phyloP scores from a whole-genome alignment of 2,888 invertebrate genomes.

The Dolichomitus sp. region DNA sequence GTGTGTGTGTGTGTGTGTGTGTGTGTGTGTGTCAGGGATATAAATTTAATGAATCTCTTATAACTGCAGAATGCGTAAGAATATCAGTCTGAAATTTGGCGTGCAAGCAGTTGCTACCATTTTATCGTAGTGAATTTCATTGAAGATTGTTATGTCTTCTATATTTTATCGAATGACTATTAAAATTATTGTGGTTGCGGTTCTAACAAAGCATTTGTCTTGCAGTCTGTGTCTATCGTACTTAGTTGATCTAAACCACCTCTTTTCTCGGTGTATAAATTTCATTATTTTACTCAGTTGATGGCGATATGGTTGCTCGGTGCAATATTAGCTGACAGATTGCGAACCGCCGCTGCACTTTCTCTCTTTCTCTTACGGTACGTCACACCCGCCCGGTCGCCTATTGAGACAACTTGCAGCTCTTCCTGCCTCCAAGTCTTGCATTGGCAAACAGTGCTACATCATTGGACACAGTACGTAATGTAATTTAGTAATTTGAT shows the following conservation, averaged over 20 bases:
- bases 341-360: conserved; percentile 7
- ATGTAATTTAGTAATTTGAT: not conserved
- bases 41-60: too few relatives aligned
- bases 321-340: not conserved
- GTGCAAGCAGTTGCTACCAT: too few relatives aligned
- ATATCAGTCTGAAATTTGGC: too few relatives aligned
- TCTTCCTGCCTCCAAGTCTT: conserved; percentile 3
- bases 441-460: not conserved
- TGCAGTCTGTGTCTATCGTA: too few relatives aligned
- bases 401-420: conserved; percentile 12
- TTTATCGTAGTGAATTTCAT: too few relatives aligned
- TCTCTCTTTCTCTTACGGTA: conserved; percentile 13
- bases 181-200: too few relatives aligned
- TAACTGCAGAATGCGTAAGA: too few relatives aligned
- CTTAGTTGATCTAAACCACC: not conserved
- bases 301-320: not conserved
- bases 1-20: too few relatives aligned
- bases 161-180: too few relatives aligned
- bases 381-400: conserved; percentile 3
- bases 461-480: conserved; percentile 7
- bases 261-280: not conserved
- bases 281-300: not conserved
- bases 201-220: too few relatives aligned
- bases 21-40: too few relatives aligned
- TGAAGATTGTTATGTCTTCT: too few relatives aligned